Base-by-base conservation (phyloP, 1,140 invertebrate species). In the Brachionus angularis region DNA sequence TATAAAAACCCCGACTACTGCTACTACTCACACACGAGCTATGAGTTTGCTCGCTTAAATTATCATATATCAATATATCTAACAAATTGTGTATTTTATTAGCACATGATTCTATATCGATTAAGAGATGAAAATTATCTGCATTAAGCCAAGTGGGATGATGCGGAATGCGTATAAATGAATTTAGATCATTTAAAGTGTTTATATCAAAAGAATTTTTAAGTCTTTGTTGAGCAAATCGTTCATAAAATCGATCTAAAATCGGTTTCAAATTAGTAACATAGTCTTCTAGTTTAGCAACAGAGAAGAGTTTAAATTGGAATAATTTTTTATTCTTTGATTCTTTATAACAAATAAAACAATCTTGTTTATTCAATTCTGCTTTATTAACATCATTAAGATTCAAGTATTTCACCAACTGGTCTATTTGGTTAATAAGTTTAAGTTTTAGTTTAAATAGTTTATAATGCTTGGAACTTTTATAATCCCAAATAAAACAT, bases 201-300 rank as follows among this genome's bases (percentile, higher is more conserved):
- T 58, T 58, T 1, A 58, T 58, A 12, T 58, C 53, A 39, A 58
- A 58, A 8, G 53, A 58, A 25, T 58, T 58, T 58, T 58, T 58
- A 10, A 58, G 53, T 29, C 53, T 10, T 10, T 58, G 53, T 23
- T 23, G 14, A 23, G 53, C 53, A 23, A 39, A 58, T 16, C 53
- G 18, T 12, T 58, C 53, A 14, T 23, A 58, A 10, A 25, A 10
- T 10, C 33, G 53, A 5, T 58, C 53, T 10, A 58, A 12, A 58
- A 5, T n/a, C 18, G 31, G 18, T 39, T 23, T 33, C 33, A 39
- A 39, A 23, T 36, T 23, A 14, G 21, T 10, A 5, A n/a, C 33
- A 39, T 58, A 58, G 5, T 58, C 53, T 27, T 23, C 53, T 21
- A 58, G 33, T 42, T 58, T 58, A 12, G 21, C 27, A 14, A 58